Conservation (phyloP, 2,797 vertebrate genomes). For the Peromyscus attwateri region DNA sequence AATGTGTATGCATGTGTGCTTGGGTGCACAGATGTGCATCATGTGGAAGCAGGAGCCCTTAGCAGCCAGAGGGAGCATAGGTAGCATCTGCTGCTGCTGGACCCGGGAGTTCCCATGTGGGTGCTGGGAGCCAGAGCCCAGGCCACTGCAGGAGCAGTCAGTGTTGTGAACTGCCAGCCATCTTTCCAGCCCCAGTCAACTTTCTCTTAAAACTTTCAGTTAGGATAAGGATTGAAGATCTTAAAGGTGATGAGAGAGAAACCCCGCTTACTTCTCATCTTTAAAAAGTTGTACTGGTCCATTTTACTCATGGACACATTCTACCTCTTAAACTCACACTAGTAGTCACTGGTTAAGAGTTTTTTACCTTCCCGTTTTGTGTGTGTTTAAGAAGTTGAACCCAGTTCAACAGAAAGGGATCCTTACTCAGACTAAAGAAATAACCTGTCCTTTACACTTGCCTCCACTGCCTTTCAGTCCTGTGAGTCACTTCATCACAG, state of each 20-base stretch:
- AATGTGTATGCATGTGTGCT: neutral
- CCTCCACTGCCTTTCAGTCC: neutral
- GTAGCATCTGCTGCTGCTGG: neutral
- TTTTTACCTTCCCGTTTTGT: constrained; percentile 8
- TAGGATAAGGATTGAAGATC: neutral
- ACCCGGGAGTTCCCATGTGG: neutral
- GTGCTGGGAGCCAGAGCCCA: neutral
- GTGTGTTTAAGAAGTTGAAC: neutral
- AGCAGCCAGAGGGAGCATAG: neutral
- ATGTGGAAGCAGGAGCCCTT: neutral
- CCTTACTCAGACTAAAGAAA: neutral
- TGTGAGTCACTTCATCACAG: neutral
- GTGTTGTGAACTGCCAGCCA: neutral
- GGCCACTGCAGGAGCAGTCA: neutral
- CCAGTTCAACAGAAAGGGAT: neutral
- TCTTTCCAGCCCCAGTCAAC: neutral
- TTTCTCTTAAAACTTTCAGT: neutral
- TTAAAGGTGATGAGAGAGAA: neutral
- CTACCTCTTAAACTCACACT: neutral
- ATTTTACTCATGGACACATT: constrained; percentile 19
- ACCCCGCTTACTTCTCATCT: neutral
- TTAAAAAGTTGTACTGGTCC: neutral
- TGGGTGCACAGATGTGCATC: neutral
- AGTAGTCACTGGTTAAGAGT: constrained; percentile 2
- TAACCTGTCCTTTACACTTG: neutral